A percentile compares a stretch with the other conserved stretches of the same genome.
Evolutionary conservation across 2,888 invertebrate species (phyloP).

Genomic region (Tortricodes alternella): DNA sequence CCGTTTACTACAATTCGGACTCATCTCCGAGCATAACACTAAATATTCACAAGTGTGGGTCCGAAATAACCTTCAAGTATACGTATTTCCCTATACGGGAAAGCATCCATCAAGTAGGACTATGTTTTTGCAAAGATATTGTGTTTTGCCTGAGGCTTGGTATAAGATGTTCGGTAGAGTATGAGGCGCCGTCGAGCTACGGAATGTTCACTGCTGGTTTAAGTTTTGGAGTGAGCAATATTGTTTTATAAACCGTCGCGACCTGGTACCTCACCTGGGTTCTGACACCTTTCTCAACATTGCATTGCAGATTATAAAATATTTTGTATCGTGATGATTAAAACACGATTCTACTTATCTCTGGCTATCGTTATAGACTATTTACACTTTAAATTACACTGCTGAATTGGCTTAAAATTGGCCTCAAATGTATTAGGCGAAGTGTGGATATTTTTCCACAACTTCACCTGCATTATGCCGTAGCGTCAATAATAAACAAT

Average conservation of each 20-base stretch:
- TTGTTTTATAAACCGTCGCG: too few species aligned
- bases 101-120: conserved; percentile 34
- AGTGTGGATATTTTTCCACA: background rate
- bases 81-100: conserved; percentile 1
- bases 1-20: background rate
- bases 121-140: conserved; percentile 38
- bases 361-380: background rate
- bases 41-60: conserved; percentile 4
- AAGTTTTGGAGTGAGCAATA: background rate
- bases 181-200: conserved; percentile 5
- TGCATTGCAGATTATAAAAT: background rate
- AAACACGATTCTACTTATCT: background rate
- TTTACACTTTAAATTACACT: background rate
- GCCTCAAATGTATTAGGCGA: background rate
- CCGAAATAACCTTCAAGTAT: conserved; percentile 1
- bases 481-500: background rate
- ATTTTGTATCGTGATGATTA: background rate
- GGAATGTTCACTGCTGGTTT: background rate
- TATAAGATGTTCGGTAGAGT: conserved; percentile 33
- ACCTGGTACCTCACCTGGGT: conserved; percentile 7
- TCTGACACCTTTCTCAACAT: background rate
- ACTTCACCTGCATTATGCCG: background rate
- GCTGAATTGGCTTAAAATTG: background rate
- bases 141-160: conserved; percentile 33
- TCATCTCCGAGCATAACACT: conserved; percentile 6